Conservation (phyloP, 2,113 vertebrate genomes). For the Illadopsis cleaveri region DNA sequence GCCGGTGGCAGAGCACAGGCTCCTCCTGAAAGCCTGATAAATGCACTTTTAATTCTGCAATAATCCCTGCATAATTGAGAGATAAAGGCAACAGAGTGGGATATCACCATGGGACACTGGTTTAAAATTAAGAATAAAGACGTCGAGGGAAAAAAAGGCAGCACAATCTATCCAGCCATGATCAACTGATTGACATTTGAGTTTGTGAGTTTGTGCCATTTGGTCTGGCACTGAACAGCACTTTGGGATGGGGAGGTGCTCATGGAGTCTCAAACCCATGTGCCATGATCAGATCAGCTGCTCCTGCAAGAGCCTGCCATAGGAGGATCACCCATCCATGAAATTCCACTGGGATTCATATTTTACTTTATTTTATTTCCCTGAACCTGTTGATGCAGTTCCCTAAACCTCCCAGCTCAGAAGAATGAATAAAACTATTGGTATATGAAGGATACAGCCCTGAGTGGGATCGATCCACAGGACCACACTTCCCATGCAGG, state of each 20-base stretch:
- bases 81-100: neutral
- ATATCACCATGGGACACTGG: neutral
- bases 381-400: rapidly evolving
- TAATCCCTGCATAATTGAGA: neutral
- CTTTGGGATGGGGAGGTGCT: neutral
- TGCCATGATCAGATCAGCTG: rapidly evolving
- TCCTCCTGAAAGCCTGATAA: neutral
- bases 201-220: neutral
- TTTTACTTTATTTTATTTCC: neutral
- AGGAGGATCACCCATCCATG: neutral
- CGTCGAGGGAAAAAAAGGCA: neutral
- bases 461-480: neutral
- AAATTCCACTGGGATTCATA: neutral
- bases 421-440: rapidly evolving
- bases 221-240: rapidly evolving
- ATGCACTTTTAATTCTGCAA: neutral
- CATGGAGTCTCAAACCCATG: rapidly evolving
- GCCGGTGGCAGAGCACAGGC: neutral
- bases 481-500: neutral
- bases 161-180: neutral
- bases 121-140: neutral
- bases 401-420: neutral
- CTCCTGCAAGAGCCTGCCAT: neutral
- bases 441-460: rapidly evolving
- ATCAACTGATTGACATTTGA: neutral